Evolutionary conservation across 1,140 invertebrate species (phyloP).

Genomic region (Neodiprion pinetum): DNA sequence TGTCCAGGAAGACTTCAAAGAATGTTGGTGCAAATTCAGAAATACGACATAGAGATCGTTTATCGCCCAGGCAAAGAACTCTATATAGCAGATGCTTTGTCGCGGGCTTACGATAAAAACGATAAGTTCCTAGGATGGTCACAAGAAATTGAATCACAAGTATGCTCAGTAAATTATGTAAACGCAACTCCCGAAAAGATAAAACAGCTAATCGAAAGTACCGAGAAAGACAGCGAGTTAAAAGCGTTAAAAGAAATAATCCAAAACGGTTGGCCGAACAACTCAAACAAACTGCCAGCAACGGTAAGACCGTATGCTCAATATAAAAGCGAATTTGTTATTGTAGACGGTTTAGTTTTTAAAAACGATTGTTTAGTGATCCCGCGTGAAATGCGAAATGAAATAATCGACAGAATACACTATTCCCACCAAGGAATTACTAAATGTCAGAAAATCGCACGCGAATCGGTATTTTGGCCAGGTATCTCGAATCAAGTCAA

Average conservation of each 20-base stretch:
- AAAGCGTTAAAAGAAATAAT: constrained; percentile 36
- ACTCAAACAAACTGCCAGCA: constrained; percentile 34
- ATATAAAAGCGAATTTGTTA: constrained; percentile 43
- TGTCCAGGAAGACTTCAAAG: constrained; percentile 50
- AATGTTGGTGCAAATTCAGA: constrained; percentile 53
- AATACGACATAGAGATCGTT: constrained; percentile 40
- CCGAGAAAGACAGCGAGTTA: constrained; percentile 38
- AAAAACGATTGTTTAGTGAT: constrained; percentile 50
- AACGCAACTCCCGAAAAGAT: constrained; percentile 33
- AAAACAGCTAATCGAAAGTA: constrained; percentile 38
- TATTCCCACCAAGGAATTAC: constrained; percentile 57
- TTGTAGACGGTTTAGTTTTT: constrained; percentile 46
- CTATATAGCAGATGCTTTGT: constrained; percentile 54
- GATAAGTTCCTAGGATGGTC: constrained; percentile 32
- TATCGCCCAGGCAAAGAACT: constrained; percentile 47
- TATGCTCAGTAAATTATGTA: constrained; percentile 32
- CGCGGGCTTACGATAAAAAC: constrained; percentile 39
- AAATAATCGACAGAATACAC: constrained; percentile 53
- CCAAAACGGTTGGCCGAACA: constrained; percentile 51
- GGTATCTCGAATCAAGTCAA: constrained; percentile 48
- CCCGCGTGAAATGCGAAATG: constrained; percentile 41
- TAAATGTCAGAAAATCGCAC: constrained; percentile 47
- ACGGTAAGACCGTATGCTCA: constrained; percentile 41
- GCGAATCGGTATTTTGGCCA: constrained; percentile 56
- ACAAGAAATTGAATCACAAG: constrained; percentile 31